Conservation (phyloP, 2,113 vertebrate species). For the Platanista minor region DNA sequence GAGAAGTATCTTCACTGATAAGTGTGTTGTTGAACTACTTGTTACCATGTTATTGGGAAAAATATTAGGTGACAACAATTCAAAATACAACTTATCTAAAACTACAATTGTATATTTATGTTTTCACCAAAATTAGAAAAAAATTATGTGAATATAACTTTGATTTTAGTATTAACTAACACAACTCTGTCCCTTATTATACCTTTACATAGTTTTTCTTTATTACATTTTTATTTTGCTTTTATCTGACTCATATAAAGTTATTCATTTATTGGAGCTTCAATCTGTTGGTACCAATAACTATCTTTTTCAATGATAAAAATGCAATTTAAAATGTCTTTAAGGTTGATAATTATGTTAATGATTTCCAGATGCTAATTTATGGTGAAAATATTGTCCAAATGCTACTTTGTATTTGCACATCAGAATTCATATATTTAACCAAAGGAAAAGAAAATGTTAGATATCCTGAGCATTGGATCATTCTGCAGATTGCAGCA, state of each 20-base stretch:
- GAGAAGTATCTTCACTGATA: neutral
- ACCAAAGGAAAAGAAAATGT: neutral
- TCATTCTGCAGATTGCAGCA: neutral
- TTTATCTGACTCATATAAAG: neutral
- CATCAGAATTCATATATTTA: neutral
- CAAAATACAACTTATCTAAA: neutral
- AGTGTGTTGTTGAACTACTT: neutral
- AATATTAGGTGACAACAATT: neutral
- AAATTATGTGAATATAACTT: neutral
- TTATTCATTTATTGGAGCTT: neutral
- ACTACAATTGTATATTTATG: neutral
- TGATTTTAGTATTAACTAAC: neutral
- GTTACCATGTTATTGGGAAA: neutral
- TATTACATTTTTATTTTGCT: neutral
- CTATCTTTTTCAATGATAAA: neutral
- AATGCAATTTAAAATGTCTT: neutral
- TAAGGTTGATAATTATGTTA: neutral
- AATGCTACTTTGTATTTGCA: neutral
- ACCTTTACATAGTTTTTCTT: neutral
- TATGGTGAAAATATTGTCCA: neutral
- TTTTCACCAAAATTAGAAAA: neutral
- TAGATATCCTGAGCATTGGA: neutral
- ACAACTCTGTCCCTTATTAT: neutral
- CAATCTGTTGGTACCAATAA: neutral
- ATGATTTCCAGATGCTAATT: neutral